Evolutionary conservation across 2,797 vertebrate species (phyloP), one percentile per base, ranked within the genome.

Genomic region (Molossus alvarezi): DNA sequence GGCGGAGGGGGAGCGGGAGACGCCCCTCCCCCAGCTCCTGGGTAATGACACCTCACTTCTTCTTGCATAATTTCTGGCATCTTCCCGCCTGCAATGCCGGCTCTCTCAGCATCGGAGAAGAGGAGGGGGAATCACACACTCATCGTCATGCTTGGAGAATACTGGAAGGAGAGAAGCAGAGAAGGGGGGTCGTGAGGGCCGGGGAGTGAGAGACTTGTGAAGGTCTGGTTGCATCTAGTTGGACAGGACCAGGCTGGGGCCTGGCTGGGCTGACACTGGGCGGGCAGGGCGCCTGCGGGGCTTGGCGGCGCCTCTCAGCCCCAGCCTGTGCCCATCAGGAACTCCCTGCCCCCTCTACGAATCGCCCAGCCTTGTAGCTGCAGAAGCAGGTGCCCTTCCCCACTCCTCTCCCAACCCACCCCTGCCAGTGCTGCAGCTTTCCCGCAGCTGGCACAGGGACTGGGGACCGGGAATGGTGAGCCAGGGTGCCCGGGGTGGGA

Each of bases 111-210:
- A 96, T 99, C 96, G 97, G 98, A 98, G 98, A 98, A 98, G 98
- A 98, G 98, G 98, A 98, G 97, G 93, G 95, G 98, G 98, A 96
- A 98, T 99, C 99, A 99, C 99, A 99, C 99, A 92, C 99, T 99
- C 99, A 99, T 99, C 98, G 99, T 99, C 99, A 99, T 99, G 99
- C 99, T 99, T 97, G 99, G 99, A 98, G 99, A 99, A 98, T 99
- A 99, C 99, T 99, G 98, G 7, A 98, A 97, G 97, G 97, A 98
- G 90, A 98, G 92, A 98, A 95, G 95, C 72, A 89, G 51, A 94
- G 33, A 55, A 76, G 13, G 25, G 48, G 45, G 18, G 45, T 10
- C 0, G 8, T 69, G 75, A 91, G 88, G 51, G 77, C 64, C 1
- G 1, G 45, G 25, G 27, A 23, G 14, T 0, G n/a, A 12, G 8